Percentiles rank a stretch among this genome's conserved stretches.
These are phyloP conservation scores for Phymanthus crucifer DNA, from an alignment of 92 coral and sea anemone genomes.

Conservation along the genomic window DNA sequence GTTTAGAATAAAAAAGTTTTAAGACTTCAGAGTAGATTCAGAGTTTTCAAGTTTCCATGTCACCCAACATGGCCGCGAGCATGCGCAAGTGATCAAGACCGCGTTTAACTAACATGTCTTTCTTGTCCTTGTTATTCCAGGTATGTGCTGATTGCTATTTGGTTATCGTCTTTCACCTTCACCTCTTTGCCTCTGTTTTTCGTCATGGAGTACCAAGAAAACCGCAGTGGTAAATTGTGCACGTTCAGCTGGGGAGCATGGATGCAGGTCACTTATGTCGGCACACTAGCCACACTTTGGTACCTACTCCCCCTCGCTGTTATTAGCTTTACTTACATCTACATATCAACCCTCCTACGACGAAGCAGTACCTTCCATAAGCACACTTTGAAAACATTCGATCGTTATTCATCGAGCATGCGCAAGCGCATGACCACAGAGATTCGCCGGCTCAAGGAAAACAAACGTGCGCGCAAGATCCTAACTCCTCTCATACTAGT, in stretches of 20 bases:
- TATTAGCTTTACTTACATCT: constrained; percentile 63
- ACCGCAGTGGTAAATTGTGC: constrained; percentile 41
- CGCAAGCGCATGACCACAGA: constrained; percentile 15
- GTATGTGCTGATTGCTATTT: constrained; percentile 46
- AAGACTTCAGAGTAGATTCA: no score
- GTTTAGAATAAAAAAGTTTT: no score
- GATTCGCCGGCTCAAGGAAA: constrained; percentile 63
- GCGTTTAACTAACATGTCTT: neutral
- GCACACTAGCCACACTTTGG: constrained; percentile 52
- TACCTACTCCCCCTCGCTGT: constrained; percentile 74
- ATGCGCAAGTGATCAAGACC: neutral
- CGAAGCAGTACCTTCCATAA: constrained; percentile 72
- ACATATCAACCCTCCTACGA: constrained; percentile 60
- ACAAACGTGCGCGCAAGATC: constrained; percentile 70
- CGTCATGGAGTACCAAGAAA: constrained; percentile 56
- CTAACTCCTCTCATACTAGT: constrained; percentile 86
- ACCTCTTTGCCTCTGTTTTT: constrained; percentile 71
- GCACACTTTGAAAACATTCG: constrained; percentile 16
- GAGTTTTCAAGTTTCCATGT: no score
- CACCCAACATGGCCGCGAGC: no score
- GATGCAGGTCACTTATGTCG: constrained; percentile 51
- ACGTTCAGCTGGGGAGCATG: constrained; percentile 56
- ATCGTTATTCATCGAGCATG: constrained; percentile 7
- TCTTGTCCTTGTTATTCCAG: constrained; percentile 19
- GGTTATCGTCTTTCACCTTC: constrained; percentile 71